Percentiles rank a stretch among this genome's conserved stretches.
Evolutionary conservation across 2,113 vertebrate genomes (phyloP).

Genomic region (Nothoprocta pentlandii): DNA sequence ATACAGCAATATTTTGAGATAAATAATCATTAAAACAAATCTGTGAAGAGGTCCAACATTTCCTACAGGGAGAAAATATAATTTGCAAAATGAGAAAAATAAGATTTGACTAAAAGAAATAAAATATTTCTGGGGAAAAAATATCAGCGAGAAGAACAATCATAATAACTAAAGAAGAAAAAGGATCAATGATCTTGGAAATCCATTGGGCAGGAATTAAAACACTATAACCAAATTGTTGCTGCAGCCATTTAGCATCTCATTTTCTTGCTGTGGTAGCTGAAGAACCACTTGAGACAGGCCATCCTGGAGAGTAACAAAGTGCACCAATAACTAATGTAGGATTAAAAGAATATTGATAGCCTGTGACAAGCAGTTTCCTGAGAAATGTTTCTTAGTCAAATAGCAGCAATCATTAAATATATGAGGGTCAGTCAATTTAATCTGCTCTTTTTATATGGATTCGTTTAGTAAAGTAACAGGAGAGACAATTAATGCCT

Average conservation of each 20-base stretch:
- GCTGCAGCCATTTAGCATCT: conserved; percentile 81
- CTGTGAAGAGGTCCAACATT: not conserved
- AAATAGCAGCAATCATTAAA: conserved; percentile 92
- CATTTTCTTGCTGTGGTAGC: conserved; percentile 73
- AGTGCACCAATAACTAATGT: conserved; percentile 85
- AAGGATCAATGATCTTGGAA: conserved; percentile 73
- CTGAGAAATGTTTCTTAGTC: conserved; percentile 87
- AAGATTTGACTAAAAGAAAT: conserved; percentile 24
- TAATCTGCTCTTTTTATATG: conserved; percentile 92
- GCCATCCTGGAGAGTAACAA: conserved; percentile 81
- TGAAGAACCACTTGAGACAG: conserved; percentile 82
- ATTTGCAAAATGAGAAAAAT: not conserved
- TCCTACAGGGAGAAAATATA: not conserved
- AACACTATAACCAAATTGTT: conserved; percentile 81
- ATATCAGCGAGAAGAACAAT: conserved; percentile 65
- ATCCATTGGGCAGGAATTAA: conserved; percentile 83
- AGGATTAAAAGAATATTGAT: conserved; percentile 90
- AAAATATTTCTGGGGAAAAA: conserved; percentile 44
- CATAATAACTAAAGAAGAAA: conserved; percentile 64
- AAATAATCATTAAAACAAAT: not conserved
- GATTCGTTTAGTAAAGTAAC: conserved; percentile 87
- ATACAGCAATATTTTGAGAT: not conserved
- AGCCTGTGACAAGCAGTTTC: conserved; percentile 84
- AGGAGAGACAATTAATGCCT: conserved; percentile 85
- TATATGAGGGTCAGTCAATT: conserved; percentile 92